Percentiles rank a stretch among this genome's conserved stretches.
These are phyloP conservation scores for Addax nasomaculatus DNA, from an alignment of 2,113 vertebrate genomes.

Conservation along the genomic window DNA sequence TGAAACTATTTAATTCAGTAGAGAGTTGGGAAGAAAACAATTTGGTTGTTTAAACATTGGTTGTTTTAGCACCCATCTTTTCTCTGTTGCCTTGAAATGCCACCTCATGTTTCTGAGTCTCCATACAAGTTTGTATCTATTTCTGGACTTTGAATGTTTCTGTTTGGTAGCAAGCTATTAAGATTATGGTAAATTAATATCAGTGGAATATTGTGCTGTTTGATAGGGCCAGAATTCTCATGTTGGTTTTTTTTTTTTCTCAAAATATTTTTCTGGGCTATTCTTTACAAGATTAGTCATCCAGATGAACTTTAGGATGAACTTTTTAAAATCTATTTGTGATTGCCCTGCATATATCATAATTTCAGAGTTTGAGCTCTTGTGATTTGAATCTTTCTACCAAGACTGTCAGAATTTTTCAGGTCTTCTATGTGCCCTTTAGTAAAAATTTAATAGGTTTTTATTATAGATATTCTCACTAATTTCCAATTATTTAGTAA, in stretches of 20 bases:
- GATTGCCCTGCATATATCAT: neutral
- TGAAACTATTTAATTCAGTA: accelerated
- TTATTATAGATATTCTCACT: neutral
- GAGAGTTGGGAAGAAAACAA: neutral
- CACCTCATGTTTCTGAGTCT: neutral
- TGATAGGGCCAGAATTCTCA: neutral
- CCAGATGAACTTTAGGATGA: neutral
- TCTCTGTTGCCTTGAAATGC: neutral
- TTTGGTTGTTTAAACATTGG: no score
- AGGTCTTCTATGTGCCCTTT: neutral
- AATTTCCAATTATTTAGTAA: neutral
- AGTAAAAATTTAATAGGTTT: neutral
- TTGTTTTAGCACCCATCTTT: accelerated
- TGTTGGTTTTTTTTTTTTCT: neutral
- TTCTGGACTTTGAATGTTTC: neutral
- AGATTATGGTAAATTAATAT: neutral
- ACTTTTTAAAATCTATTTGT: neutral
- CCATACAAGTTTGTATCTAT: neutral
- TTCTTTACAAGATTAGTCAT: neutral
- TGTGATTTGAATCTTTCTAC: neutral
- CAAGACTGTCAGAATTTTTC: neutral
- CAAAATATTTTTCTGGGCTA: neutral
- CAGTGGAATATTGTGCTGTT: neutral
- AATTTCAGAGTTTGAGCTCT: neutral
- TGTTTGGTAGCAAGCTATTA: neutral